A percentile compares a stretch with the other conserved stretches of the same genome.
Conservation (phyloP, 2,113 vertebrate species). For the Marmota flaviventris region DNA sequence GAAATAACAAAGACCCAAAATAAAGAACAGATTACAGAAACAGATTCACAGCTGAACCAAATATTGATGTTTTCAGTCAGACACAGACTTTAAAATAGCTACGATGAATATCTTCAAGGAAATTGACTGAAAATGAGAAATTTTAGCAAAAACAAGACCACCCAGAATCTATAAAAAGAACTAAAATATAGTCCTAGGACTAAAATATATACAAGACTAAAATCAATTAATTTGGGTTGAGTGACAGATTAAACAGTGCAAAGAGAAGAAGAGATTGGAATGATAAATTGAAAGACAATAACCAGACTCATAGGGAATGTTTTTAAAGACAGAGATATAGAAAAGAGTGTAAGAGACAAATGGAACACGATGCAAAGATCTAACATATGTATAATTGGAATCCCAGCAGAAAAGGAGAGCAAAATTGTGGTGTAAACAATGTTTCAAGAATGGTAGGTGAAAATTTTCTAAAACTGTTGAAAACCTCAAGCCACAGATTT, state of each 20-base stretch:
- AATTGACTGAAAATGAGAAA: neutral
- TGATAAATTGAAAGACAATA: neutral
- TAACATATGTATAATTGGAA: conserved; percentile 22
- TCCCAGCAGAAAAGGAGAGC: neutral
- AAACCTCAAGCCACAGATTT: conserved; percentile 49
- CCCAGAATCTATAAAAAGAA: neutral
- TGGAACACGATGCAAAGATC: neutral
- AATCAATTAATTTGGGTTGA: conserved; percentile 14
- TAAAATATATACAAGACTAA: conserved; percentile 10
- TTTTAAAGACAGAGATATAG: conserved; percentile 52
- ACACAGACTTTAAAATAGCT: conserved; percentile 31
- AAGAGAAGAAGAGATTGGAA: neutral
- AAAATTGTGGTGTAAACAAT: conserved; percentile 11
- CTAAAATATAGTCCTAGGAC: neutral
- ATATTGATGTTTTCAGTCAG: conserved; percentile 52
- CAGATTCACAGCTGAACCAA: conserved; percentile 28
- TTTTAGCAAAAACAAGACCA: neutral
- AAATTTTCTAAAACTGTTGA: neutral
- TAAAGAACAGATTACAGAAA: conserved; percentile 40
- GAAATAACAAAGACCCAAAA: conserved; percentile 28
- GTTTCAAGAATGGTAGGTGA: conserved; percentile 29
- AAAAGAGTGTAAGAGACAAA: neutral
- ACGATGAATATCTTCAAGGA: conserved; percentile 24
- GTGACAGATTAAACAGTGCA: neutral
- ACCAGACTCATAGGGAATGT: neutral